Percentiles rank a stretch among this genome's conserved stretches.
These are phyloP conservation scores for Sepioteuthis lessoniana DNA, from an alignment of 2,888 invertebrate genomes.

Conservation along the genomic window DNA sequence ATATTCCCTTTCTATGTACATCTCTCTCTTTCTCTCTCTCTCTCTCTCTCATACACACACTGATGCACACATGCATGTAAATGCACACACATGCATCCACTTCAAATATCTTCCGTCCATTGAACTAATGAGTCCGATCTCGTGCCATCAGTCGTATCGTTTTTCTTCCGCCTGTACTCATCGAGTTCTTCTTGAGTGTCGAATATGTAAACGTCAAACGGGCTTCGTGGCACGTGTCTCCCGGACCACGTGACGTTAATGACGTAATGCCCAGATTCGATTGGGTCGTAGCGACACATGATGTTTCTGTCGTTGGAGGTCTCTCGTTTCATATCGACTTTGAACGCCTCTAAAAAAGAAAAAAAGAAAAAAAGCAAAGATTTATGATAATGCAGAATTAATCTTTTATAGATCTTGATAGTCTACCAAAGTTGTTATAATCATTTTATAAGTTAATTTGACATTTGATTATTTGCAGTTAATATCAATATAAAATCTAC, in stretches of 20 bases:
- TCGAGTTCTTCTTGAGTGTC: constrained; percentile 95
- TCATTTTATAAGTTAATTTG: no score
- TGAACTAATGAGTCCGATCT: neutral
- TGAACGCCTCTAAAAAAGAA: constrained; percentile 85
- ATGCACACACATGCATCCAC: neutral
- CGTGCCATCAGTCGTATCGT: neutral
- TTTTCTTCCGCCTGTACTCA: constrained; percentile 45
- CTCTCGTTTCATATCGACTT: constrained; percentile 99
- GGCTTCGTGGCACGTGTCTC: constrained; percentile 97
- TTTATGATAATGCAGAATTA: neutral
- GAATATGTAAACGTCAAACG: constrained; percentile 98
- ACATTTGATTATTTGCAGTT: no score
- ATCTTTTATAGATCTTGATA: no score
- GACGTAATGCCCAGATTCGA: constrained; percentile 97
- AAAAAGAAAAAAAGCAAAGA: neutral
- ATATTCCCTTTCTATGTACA: no score
- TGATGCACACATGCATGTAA: neutral
- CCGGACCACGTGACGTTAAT: constrained; percentile 99
- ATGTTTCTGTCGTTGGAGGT: constrained; percentile 98
- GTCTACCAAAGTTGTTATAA: no score
- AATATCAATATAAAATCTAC: no score
- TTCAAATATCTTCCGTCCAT: neutral
- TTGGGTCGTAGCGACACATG: constrained; percentile 97
- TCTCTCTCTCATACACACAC: neutral
- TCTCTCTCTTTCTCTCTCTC: neutral